Evolutionary conservation across 64 coral and sea anemone genomes (phyloP).

Genomic region (Dendronephthya gigantea): DNA sequence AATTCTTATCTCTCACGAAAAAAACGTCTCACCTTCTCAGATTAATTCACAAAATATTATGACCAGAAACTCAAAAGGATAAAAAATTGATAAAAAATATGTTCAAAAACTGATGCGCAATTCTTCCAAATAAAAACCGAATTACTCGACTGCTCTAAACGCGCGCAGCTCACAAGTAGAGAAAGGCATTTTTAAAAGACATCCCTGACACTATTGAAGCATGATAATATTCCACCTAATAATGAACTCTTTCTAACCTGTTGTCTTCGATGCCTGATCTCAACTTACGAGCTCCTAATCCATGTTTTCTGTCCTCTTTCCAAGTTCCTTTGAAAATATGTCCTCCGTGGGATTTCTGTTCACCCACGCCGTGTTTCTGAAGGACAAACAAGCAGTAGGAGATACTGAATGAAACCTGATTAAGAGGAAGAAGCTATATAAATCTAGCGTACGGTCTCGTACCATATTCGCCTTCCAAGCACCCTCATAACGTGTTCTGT

Average conservation of each 20-base stretch:
- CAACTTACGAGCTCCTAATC: slow-evolving; percentile 33
- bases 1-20: neutral
- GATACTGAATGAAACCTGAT: neutral
- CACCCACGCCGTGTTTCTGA: slow-evolving; percentile 69
- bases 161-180: too few species aligned
- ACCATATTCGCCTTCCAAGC: slow-evolving; percentile 80
- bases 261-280: neutral
- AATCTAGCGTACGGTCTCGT: neutral
- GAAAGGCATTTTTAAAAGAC: too few species aligned
- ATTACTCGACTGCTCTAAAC: neutral
- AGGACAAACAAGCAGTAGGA: neutral
- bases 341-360: slow-evolving; percentile 41
- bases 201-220: too few species aligned
- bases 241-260: neutral
- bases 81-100: too few species aligned
- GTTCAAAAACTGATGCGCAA: too few species aligned
- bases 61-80: too few species aligned
- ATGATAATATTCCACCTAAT: neutral
- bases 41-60: neutral
- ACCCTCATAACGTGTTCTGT: slow-evolving; percentile 38
- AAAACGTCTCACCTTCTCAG: neutral
- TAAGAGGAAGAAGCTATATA: too few species aligned
- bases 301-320: slow-evolving; percentile 76
- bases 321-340: slow-evolving; percentile 62
- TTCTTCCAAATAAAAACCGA: too few species aligned